phyloP scores from a whole-genome alignment of 2,113 vertebrate species.

The Alligator mississippiensis region DNA sequence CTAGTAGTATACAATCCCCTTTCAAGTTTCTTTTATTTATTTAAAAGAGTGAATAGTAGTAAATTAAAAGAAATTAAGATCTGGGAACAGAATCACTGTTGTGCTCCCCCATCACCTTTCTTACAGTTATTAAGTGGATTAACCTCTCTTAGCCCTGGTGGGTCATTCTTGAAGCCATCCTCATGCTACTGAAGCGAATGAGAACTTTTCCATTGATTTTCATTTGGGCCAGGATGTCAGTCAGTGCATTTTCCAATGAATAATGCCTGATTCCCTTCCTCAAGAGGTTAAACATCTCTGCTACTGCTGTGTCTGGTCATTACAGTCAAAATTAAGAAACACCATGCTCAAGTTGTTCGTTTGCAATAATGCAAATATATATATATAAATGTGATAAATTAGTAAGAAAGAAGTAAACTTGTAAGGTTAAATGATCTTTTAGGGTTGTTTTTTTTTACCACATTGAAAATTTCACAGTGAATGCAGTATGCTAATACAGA shows the following conservation, averaged over 20 bases:
- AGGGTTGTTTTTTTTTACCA: background rate
- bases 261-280: conserved; percentile 32
- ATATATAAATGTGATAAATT: conserved; percentile 21
- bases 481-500: conserved; percentile 49
- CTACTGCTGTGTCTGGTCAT: background rate
- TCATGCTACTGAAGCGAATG: background rate
- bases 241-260: background rate
- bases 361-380: background rate
- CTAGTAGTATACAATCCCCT: conserved; percentile 72
- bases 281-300: conserved; percentile 31
- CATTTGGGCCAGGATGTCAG: conserved; percentile 18
- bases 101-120: background rate
- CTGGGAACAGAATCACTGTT: conserved; percentile 36
- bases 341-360: conserved; percentile 13
- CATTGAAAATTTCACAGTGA: conserved; percentile 66
- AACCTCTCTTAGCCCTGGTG: conserved; percentile 20
- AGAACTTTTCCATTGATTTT: conserved; percentile 43
- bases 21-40: conserved; percentile 79
- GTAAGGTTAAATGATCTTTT: conserved; percentile 41
- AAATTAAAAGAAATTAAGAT: conserved; percentile 64
- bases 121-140: background rate
- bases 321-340: conserved; percentile 28
- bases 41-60: conserved; percentile 62
- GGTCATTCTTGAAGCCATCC: background rate
- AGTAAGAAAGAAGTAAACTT: conserved; percentile 55